Percentiles rank a stretch among this genome's conserved stretches.
Conservation (phyloP, 2,113 vertebrate genomes). For the Podilymbus podiceps region DNA sequence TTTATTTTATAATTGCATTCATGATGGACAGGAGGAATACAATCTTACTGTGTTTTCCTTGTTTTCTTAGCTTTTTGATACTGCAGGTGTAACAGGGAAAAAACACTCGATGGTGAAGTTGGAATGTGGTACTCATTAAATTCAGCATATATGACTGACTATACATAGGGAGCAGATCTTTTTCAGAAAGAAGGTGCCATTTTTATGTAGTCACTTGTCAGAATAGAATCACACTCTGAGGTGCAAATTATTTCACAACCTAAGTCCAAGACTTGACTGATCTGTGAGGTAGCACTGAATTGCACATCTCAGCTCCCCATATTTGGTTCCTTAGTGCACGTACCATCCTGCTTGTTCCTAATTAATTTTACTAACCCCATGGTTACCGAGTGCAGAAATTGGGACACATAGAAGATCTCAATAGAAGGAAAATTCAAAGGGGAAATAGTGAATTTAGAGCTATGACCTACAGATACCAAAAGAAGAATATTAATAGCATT, state of each 20-base stretch:
- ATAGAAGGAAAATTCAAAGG: not conserved
- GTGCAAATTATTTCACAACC: constrained; percentile 40
- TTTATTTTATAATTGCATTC: not conserved
- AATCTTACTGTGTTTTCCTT: not conserved
- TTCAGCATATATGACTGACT: not conserved
- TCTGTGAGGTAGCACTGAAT: constrained; percentile 20
- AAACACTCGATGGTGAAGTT: accelerated
- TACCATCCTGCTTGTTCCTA: constrained; percentile 24
- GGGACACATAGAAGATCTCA: not conserved
- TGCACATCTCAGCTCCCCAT: not conserved
- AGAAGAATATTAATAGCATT: not conserved
- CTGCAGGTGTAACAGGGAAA: not conserved
- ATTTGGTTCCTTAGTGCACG: constrained; percentile 21
- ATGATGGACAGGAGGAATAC: not conserved
- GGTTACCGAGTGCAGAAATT: constrained; percentile 39
- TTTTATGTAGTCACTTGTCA: constrained; percentile 23
- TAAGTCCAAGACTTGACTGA: constrained; percentile 33
- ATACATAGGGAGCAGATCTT: not conserved
- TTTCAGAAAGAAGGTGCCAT: not conserved
- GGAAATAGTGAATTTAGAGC: constrained; percentile 19
- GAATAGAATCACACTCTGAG: not conserved
- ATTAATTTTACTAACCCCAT: constrained; percentile 61
- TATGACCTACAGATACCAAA: constrained; percentile 8
- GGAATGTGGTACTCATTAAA: not conserved
- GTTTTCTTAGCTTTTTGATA: not conserved